Percentiles rank a stretch among this genome's conserved stretches.
Evolutionary conservation across 1,140 invertebrate species (phyloP).

Genomic region (Sarcophaga peregrina): DNA sequence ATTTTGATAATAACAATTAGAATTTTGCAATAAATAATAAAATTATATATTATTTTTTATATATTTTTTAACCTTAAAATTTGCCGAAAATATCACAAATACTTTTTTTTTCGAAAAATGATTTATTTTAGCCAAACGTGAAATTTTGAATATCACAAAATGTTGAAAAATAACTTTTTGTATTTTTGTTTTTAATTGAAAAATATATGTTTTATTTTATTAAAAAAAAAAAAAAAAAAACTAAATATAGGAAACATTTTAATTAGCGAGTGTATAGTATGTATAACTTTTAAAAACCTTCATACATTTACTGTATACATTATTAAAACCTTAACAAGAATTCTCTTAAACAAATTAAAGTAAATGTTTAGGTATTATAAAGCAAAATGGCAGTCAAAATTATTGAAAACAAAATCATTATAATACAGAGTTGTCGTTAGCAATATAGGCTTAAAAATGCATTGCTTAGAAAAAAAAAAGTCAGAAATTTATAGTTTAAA

Average conservation of each 20-base stretch:
- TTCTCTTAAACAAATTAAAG: too few species aligned
- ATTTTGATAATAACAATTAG: conserved; percentile 56
- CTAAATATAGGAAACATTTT: conserved; percentile 27
- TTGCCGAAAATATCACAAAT: conserved; percentile 66
- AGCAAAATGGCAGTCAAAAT: too few species aligned
- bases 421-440: too few species aligned
- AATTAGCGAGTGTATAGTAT: conserved; percentile 4
- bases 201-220: conserved; percentile 16
- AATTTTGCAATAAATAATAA: conserved; percentile 23
- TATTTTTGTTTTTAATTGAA: conserved; percentile 33
- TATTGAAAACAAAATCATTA: too few species aligned
- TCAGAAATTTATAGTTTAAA: too few species aligned
- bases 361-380: too few species aligned
- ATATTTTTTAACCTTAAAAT: conserved; percentile 41
- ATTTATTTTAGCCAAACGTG: conserved; percentile 43
- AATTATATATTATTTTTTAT: conserved; percentile 41
- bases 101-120: conserved; percentile 40
- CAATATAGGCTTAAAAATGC: too few species aligned
- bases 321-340: too few species aligned
- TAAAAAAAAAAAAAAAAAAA: conserved; percentile 25
- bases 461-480: too few species aligned
- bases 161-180: conserved; percentile 62
- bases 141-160: conserved; percentile 66
- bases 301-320: too few species aligned
- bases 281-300: too few species aligned